Conservation (phyloP, 1,140 invertebrate genomes). For the Heliconius himera region DNA sequence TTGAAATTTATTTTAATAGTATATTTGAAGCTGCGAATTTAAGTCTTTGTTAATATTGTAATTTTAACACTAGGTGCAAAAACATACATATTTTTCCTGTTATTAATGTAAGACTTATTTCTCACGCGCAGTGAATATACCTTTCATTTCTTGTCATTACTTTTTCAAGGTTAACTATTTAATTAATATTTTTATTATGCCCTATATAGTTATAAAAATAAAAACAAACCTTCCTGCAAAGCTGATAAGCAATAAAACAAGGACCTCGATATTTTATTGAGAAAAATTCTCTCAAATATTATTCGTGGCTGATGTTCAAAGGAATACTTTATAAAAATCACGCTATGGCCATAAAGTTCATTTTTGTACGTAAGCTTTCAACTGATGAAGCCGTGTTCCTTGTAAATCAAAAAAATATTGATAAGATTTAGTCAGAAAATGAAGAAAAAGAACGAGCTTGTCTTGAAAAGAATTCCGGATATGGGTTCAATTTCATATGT, state of each 20-base stretch:
- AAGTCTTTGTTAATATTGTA: too few species aligned
- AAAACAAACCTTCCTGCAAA: background rate
- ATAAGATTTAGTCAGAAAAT: background rate
- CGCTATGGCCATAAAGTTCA: background rate
- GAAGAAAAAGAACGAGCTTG: background rate
- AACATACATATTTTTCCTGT: background rate
- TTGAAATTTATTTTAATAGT: background rate
- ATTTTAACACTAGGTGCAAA: background rate
- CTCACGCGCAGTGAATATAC: background rate
- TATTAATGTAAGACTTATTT: background rate
- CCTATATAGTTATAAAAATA: background rate
- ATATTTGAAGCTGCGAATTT: too few species aligned
- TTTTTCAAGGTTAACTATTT: background rate
- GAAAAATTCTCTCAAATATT: conserved; percentile 13
- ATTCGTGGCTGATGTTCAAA: conserved; percentile 6
- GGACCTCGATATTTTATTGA: conserved; percentile 19
- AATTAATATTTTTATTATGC: background rate
- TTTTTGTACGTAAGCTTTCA: conserved; percentile 4
- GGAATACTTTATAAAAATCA: background rate
- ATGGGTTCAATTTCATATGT: too few species aligned
- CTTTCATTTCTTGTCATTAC: too few species aligned
- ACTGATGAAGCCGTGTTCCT: background rate
- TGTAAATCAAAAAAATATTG: conserved; percentile 5
- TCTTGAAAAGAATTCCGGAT: too few species aligned
- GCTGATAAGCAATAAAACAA: conserved; percentile 18